phyloP scores from a whole-genome alignment of 2,888 invertebrate genomes.

The Melipona beecheii region DNA sequence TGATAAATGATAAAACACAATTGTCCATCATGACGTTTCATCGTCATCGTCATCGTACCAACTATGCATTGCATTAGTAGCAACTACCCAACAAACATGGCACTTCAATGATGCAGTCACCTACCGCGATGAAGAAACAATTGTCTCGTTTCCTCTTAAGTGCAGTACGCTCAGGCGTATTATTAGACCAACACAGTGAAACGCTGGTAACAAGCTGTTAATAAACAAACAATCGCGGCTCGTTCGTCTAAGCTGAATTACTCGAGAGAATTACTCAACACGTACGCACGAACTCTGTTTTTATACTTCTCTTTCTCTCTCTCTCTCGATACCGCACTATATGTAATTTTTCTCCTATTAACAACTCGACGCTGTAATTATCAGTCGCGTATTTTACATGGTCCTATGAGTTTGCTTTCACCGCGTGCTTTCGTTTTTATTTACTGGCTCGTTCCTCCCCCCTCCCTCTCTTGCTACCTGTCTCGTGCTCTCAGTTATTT shows the following conservation, averaged over 20 bases:
- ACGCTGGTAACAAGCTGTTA: slow-evolving; percentile 5
- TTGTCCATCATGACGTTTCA: neutral
- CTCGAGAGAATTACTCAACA: slow-evolving; percentile 32
- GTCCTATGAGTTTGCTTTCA: slow-evolving; percentile 47
- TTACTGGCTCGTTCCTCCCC: slow-evolving; percentile 16
- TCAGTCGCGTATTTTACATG: slow-evolving; percentile 35
- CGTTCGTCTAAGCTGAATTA: slow-evolving; percentile 17
- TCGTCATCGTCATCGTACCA: slow-evolving; percentile 1
- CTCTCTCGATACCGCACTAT: slow-evolving; percentile 6
- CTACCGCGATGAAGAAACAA: slow-evolving; percentile 42
- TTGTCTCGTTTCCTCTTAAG: slow-evolving; percentile 38
- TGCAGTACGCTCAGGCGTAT: slow-evolving; percentile 8
- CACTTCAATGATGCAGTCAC: slow-evolving; percentile 30
- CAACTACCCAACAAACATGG: slow-evolving; percentile 32
- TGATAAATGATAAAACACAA: too few relatives aligned
- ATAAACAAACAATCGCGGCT: slow-evolving; percentile 54
- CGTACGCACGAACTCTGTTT: slow-evolving; percentile 13
- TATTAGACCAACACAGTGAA: slow-evolving; percentile 40
- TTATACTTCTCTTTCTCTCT: neutral
- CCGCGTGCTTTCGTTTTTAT: slow-evolving; percentile 48
- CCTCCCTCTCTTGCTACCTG: too few relatives aligned
- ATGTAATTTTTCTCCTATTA: slow-evolving; percentile 36
- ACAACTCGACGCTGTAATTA: slow-evolving; percentile 42
- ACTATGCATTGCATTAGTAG: slow-evolving; percentile 24
- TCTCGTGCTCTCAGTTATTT: neutral